These are phyloP conservation scores for Saccopteryx leptura DNA, from an alignment of 2,113 vertebrate genomes.

Conservation along the genomic window DNA sequence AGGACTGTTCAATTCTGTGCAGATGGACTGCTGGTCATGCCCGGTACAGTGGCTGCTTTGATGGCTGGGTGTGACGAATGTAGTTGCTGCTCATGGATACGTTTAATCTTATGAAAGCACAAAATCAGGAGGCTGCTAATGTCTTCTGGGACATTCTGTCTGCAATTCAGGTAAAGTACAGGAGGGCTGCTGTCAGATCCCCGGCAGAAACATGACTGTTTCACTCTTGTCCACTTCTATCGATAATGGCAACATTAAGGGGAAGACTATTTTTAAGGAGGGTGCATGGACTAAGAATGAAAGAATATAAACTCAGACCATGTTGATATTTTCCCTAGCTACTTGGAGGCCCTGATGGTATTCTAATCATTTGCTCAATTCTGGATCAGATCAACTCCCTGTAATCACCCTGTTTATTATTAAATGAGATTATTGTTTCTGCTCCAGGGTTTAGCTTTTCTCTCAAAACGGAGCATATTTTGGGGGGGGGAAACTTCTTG, in stretches of 20 bases:
- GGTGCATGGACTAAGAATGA: not conserved
- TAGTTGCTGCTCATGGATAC: not conserved
- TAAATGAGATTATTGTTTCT: not conserved
- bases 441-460: slow-evolving; percentile 45
- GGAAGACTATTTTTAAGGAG: not conserved
- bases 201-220: not conserved
- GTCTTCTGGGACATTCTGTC: not conserved
- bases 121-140: not conserved
- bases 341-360: not conserved
- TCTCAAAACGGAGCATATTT: slow-evolving; percentile 41
- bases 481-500: slow-evolving; percentile 50
- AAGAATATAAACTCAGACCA: not conserved
- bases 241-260: not conserved
- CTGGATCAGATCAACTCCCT: not conserved
- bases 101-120: not conserved
- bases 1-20: not conserved
- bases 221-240: not conserved
- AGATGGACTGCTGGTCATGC: not conserved
- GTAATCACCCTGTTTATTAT: not conserved
- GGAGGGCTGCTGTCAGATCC: not conserved
- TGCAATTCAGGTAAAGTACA: not conserved
- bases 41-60: not conserved
- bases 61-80: not conserved
- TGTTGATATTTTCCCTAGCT: not conserved
- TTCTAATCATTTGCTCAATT: slow-evolving; percentile 6